Percentiles rank a stretch among this genome's conserved stretches.
phyloP scores from a whole-genome alignment of 2,888 invertebrate genomes.

The Lithophane leautieri region DNA sequence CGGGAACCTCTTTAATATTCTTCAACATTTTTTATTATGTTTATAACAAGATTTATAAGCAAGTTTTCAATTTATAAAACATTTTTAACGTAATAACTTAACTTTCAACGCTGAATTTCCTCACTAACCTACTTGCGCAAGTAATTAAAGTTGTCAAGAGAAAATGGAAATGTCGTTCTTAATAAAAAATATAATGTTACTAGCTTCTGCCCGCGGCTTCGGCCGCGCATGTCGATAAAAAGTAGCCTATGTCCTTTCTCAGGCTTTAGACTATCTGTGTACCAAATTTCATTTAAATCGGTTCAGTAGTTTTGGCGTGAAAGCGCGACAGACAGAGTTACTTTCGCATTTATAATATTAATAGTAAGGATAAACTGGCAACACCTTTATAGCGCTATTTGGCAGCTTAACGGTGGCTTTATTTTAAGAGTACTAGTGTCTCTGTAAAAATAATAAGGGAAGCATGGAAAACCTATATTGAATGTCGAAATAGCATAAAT shows the following conservation, averaged over 20 bases:
- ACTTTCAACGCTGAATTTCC: conserved; percentile 4
- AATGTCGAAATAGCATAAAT: too few species aligned
- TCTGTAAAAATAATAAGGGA: neutral
- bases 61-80: neutral
- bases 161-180: neutral
- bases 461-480: neutral
- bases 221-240: too few species aligned
- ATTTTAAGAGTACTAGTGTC: neutral
- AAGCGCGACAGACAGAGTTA: too few species aligned
- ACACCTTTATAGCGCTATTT: neutral
- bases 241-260: too few species aligned
- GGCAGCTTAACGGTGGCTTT: neutral
- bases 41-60: neutral
- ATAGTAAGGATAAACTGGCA: too few species aligned
- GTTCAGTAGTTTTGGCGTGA: too few species aligned
- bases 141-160: conserved; percentile 26
- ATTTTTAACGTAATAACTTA: neutral
- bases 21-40: neutral
- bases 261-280: too few species aligned
- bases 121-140: neutral
- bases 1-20: neutral
- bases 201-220: too few species aligned
- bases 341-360: too few species aligned
- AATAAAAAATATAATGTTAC: neutral
- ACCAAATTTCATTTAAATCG: too few species aligned